Evolutionary conservation across 2,888 invertebrate genomes (phyloP), one percentile per base, ranked within the genome.

Genomic region (Macrosoma leucophasiata): DNA sequence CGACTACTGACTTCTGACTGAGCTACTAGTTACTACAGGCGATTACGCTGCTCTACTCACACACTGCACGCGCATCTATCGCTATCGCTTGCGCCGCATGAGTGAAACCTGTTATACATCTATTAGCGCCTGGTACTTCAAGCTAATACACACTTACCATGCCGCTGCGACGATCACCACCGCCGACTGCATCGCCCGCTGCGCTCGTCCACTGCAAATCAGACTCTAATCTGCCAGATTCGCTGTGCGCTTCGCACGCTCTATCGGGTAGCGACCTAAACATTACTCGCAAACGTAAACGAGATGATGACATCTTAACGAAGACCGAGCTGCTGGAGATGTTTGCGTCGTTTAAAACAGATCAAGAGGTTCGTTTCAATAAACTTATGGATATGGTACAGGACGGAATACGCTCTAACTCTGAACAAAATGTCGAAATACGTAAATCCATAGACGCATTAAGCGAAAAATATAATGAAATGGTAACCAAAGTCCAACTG

Each of bases 401-500:
- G 21, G 21, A 19, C 3, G 33, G 33, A 19, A 33, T 33, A 13
- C 17, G 17, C 6, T 14, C 21, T 4, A 13, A 33, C 18, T 27
- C 33, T n/a, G 27, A 33, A 15, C 33, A 33, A 27, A 21, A 33
- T 13, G 14, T 21, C 9, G 12, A 4, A 4, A 33, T 33, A 15
- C 5, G 19, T 13, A 21, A 21, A 7, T 33, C 33, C 12, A 25
- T 33, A 4, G 33, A 33, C 15, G 26, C 27, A 12, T 22, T 33
- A 11, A 27, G 27, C 6, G 13, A 33, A 21, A 33, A 33, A 26
- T 33, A 33, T 27, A 27, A 33, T 9, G 33, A 33, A n/a, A 13
- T 33, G 15, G 13, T 33, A 12, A 22, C 10, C 2, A 33, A 33
- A 33, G 19, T 33, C 6, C 7, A 33, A 1, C 10, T 9, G 15